Base-by-base conservation (phyloP, 2,888 invertebrate genomes). In the Scaptomyza polygonia region DNA sequence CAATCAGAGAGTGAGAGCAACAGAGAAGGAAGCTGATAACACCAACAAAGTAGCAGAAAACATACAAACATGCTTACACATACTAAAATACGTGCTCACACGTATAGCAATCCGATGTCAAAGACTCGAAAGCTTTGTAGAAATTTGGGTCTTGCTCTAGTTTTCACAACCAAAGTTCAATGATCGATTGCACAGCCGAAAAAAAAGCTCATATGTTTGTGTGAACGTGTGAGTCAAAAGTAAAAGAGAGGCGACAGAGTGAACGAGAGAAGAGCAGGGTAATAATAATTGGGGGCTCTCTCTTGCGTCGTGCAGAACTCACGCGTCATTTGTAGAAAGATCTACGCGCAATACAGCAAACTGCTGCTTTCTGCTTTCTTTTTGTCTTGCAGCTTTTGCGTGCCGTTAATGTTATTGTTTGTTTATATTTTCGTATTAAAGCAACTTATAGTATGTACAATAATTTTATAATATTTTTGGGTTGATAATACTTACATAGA, bases 131-230 rank as follows among this genome's bases (percentile, higher is more conserved):
- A 77, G 71, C 69, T 71, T 67, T 79, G 51, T 71, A 85, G 82
- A 88, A 89, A 88, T 89, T 83, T 87, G 82, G 88, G 88, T 89
- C 88, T 89, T 87, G 88, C 88, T 89, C 88, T 86, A 89, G 86
- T 89, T 89, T 88, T 89, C 83, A 80, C 83, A 85, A 83, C 73
- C 78, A 84, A 82, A 88, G 88, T 89, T 89, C 88, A 89, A 85
- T 86, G 88, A 89, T 86, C 88, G 87, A 86, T 84, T 79, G 84
- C 81, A 86, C 70, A 85, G 72, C 74, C 71, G 57, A 86, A 79
- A 79, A 77, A 75, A 66, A 68, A 73, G 74, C 67, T 70, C 32
- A 55, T 68, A 49, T 55, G 65, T 58, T 39, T 51, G 48, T 59
- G 54, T 59, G 43, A 0, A 21, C 21, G 21, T 59, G 34, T 54